Conservation (phyloP, 2,113 vertebrate genomes). For the Spilogale gracilis region DNA sequence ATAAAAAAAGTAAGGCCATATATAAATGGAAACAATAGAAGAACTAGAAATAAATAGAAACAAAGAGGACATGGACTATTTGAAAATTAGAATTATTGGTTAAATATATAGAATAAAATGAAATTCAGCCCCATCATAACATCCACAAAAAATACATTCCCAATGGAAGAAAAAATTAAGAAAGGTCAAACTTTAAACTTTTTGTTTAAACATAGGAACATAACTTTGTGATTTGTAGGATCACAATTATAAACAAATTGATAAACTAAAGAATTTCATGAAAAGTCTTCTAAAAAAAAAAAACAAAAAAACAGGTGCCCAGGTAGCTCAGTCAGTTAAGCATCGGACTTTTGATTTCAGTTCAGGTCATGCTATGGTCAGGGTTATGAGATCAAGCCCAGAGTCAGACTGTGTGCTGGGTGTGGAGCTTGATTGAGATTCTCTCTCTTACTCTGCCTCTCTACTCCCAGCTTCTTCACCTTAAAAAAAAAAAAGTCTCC, state of each 20-base stretch:
- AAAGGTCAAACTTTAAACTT: conserved; percentile 28
- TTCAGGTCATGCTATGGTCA: not conserved
- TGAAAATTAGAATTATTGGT: not conserved
- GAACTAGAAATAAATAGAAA: not conserved
- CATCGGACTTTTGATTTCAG: not conserved
- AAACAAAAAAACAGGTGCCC: not conserved
- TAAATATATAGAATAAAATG: not conserved
- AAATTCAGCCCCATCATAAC: not conserved
- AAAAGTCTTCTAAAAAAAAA: not conserved
- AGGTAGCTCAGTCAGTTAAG: not conserved
- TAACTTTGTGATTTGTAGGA: not conserved
- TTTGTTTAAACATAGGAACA: not conserved
- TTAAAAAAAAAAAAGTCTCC: not conserved
- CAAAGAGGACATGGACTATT: not conserved
- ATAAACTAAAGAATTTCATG: not conserved
- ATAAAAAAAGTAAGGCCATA: not conserved
- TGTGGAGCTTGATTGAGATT: not conserved
- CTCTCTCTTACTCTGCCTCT: not conserved
- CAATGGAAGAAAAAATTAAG: not conserved
- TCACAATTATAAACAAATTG: not conserved
- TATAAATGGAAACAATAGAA: not conserved
- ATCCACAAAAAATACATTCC: not conserved
- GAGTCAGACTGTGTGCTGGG: not conserved
- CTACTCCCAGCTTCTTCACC: not conserved
- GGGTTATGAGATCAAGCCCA: not conserved